These are phyloP conservation scores for Lasioglossum marginatum DNA, from an alignment of 2,888 invertebrate genomes.

Conservation along the genomic window DNA sequence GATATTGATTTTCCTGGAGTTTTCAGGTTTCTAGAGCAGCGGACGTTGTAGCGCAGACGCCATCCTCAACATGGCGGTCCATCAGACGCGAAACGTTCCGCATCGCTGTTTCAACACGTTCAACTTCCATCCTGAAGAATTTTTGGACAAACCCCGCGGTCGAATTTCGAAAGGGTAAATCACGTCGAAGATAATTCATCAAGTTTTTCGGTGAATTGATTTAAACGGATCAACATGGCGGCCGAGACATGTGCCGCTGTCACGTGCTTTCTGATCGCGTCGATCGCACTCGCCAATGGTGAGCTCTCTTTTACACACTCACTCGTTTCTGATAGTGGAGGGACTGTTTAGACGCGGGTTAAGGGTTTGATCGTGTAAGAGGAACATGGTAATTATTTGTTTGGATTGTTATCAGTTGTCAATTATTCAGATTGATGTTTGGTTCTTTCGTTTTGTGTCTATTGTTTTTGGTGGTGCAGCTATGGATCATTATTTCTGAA, in stretches of 20 bases:
- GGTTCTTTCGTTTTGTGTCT: too few species aligned
- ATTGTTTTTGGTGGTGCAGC: too few species aligned
- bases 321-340: background rate
- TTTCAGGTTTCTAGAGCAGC: conserved; percentile 78
- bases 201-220: background rate
- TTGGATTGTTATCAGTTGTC: background rate
- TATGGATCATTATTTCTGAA: too few species aligned
- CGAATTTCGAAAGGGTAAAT: background rate
- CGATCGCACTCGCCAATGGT: conserved; percentile 58
- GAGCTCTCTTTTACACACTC: conserved; percentile 29
- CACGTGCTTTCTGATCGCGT: conserved; percentile 62
- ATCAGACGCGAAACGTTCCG: conserved; percentile 3
- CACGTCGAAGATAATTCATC: background rate
- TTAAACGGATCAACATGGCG: conserved; percentile 47
- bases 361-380: background rate
- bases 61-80: conserved; percentile 71
- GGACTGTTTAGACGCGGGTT: background rate
- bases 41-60: conserved; percentile 67
- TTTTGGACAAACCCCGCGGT: background rate
- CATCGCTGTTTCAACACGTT: conserved; percentile 13
- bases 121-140: background rate
- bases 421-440: background rate
- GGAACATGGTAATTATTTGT: background rate
- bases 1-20: conserved; percentile 67
- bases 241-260: conserved; percentile 36